Conservation (phyloP, 2,113 vertebrate genomes). For the Megatriorchis doriae region DNA sequence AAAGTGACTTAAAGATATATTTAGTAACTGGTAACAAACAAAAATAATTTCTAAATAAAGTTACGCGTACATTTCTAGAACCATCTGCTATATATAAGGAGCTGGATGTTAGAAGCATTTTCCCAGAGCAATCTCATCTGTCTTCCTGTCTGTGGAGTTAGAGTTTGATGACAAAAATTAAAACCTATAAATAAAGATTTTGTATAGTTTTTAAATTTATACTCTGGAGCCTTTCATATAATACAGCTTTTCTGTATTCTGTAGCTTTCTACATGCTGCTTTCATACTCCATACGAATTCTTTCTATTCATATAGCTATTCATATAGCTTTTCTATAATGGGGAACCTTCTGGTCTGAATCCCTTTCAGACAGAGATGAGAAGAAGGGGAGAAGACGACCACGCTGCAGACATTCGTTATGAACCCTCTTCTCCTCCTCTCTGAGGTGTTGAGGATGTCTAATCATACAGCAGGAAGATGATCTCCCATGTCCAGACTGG, state of each 20-base stretch:
- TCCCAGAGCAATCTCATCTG: conserved; percentile 23
- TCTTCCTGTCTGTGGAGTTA: conserved; percentile 30
- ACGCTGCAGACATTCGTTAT: accelerated
- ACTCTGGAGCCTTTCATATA: neutral
- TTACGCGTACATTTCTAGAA: neutral
- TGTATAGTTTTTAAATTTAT: conserved; percentile 3
- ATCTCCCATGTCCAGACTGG: neutral
- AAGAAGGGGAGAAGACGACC: neutral
- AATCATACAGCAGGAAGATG: neutral
- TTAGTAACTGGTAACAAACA: neutral
- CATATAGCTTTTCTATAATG: neutral
- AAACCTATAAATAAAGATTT: conserved; percentile 49
- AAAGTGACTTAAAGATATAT: neutral
- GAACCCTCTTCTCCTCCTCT: neutral
- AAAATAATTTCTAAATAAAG: neutral
- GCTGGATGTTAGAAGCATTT: neutral
- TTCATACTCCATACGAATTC: neutral
- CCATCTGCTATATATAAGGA: conserved; percentile 9
- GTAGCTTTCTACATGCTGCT: neutral
- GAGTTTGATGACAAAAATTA: neutral
- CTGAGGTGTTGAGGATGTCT: accelerated
- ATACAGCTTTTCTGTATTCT: neutral
- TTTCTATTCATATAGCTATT: neutral
- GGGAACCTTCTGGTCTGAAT: neutral
- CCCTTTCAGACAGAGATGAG: neutral